Base-by-base conservation (phyloP, 1,140 invertebrate species). In the Telenomus remus region DNA sequence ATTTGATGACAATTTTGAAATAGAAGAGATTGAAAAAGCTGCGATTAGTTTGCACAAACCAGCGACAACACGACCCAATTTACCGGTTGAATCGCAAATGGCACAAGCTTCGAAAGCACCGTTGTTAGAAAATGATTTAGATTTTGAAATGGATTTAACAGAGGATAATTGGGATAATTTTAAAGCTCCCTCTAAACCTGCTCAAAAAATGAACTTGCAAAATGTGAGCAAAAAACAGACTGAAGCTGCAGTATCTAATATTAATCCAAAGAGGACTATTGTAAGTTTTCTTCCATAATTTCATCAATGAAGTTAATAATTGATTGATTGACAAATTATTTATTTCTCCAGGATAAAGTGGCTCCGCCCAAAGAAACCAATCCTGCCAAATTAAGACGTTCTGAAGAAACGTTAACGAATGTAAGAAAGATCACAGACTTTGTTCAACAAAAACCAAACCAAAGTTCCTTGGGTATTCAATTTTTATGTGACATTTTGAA, bases 361-460 rank as follows among this genome's bases (percentile, higher is more conserved):
- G 49, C 35, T 11, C 78, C 79, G 27, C 54, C 81, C 4, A 0
- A 13, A 13, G 3, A 35, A 47, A 5, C 8, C 27, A 39, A 13
- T 19, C 42, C 37, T 4, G 2, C 61, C n/a, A 86, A 81, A 70
- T 27, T 82, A 4, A 76, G 54, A 8, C 74, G 74, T 46, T n/a
- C 59, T n/a, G 10, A 76, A 59, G 64, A 44, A 49, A 66, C 74
- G 10, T 27, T 55, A n/a, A 75, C 76, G 35, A 53, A 59, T 7
- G 54, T 12, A 61, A 39, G 37, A 39, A 81, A 74, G 66, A 80
- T 80, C n/a, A 78, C 73, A 9, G 78, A 81, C 4, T 70, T 82
- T 54, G 44, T 43, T 63, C 8, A 37, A 15, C 35, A n/a, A 49
- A 44, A 39, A 9, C 34, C 5, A 39, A 39, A 11, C 37, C 37